phyloP scores from a whole-genome alignment of 1,140 invertebrate species.

The Drosophila gunungcola region DNA sequence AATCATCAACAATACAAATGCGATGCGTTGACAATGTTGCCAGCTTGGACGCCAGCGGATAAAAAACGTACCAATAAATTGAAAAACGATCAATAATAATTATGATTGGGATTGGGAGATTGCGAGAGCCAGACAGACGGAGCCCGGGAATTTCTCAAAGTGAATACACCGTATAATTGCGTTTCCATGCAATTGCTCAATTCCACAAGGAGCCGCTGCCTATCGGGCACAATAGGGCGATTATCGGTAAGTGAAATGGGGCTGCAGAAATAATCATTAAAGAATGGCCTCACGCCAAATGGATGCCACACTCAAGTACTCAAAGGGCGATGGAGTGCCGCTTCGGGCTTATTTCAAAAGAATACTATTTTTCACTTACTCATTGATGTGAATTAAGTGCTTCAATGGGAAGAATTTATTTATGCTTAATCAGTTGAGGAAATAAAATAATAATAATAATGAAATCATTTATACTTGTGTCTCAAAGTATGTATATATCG shows the following conservation, averaged over 20 bases:
- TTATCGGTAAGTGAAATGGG: slow-evolving; percentile 46
- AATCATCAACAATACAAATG: slow-evolving; percentile 73
- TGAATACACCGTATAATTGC: slow-evolving; percentile 80
- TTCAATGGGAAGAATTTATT: background rate
- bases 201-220: slow-evolving; percentile 67
- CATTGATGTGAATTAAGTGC: slow-evolving; percentile 15
- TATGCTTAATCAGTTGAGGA: too few species aligned
- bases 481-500: too few species aligned
- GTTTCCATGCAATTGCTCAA: slow-evolving; percentile 82
- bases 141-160: slow-evolving; percentile 39
- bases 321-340: slow-evolving; percentile 4
- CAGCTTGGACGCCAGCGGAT: slow-evolving; percentile 40
- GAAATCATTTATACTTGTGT: too few species aligned
- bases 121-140: slow-evolving; percentile 23
- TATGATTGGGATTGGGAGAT: slow-evolving; percentile 56
- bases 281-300: slow-evolving; percentile 22
- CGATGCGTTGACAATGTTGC: slow-evolving; percentile 47
- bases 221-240: slow-evolving; percentile 51
- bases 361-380: slow-evolving; percentile 25
- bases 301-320: slow-evolving; percentile 25
- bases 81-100: slow-evolving; percentile 82
- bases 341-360: slow-evolving; percentile 8
- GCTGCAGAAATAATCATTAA: slow-evolving; percentile 51
- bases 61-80: slow-evolving; percentile 77
- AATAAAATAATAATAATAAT: too few species aligned